Conservation (phyloP, 2,888 invertebrate species). For the Chrysodeixis includens region DNA sequence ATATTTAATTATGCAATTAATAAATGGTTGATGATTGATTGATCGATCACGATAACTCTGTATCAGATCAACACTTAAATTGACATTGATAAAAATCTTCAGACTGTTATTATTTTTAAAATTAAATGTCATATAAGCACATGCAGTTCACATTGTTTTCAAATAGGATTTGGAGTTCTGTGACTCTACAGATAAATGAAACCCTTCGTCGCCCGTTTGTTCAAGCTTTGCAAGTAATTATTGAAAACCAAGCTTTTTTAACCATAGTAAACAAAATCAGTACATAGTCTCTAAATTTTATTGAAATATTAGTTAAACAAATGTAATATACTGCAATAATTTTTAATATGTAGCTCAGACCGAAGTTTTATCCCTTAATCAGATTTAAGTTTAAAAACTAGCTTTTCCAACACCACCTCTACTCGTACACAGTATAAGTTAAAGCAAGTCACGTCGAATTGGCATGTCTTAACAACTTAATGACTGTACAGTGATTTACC, state of each 20-base stretch:
- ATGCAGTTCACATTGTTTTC: too few species aligned
- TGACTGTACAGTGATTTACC: conserved; percentile 60
- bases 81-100: background rate
- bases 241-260: too few species aligned
- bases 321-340: too few species aligned
- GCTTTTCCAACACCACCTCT: background rate
- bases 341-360: too few species aligned
- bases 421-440: conserved; percentile 2
- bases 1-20: conserved; percentile 28
- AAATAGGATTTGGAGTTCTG: too few species aligned
- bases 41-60: background rate
- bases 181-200: background rate
- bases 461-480: conserved; percentile 59
- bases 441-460: conserved; percentile 45
- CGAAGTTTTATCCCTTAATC: too few species aligned
- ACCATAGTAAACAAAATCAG: too few species aligned
- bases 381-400: conserved; percentile 10
- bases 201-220: too few species aligned
- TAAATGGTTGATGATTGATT: conserved; percentile 23
- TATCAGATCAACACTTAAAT: background rate
- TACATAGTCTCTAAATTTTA: too few species aligned
- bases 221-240: too few species aligned
- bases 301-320: too few species aligned
- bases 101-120: background rate
- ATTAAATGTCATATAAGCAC: background rate